These are phyloP conservation scores for Bufo gargarizans DNA, from an alignment of 2,113 vertebrate species.

Conservation along the genomic window DNA sequence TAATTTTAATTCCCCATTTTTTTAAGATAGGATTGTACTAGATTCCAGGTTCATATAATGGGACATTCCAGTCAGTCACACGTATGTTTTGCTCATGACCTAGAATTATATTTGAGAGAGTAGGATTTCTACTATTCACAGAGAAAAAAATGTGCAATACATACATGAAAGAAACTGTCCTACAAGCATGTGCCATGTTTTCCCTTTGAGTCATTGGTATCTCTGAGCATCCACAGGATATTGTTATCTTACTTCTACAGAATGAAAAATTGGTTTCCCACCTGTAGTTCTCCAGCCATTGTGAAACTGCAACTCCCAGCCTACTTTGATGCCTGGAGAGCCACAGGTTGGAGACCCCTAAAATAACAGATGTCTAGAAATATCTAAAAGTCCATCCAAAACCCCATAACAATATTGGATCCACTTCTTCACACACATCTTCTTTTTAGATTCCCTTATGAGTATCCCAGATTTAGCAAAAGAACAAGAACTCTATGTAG, in stretches of 20 bases:
- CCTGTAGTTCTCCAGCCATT: neutral
- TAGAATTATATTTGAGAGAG: neutral
- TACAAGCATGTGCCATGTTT: neutral
- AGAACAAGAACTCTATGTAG: neutral
- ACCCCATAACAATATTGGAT: neutral
- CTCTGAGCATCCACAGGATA: neutral
- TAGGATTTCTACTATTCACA: neutral
- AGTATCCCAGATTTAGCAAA: neutral
- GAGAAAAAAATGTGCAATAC: neutral
- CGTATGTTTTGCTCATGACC: neutral
- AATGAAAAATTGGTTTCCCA: neutral
- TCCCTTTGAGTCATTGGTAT: no score
- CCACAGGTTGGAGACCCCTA: neutral
- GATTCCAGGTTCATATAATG: neutral
- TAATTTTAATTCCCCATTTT: neutral
- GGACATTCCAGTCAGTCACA: neutral
- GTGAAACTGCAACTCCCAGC: neutral
- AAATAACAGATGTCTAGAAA: neutral
- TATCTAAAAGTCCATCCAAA: neutral
- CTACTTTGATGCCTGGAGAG: neutral
- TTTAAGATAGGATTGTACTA: neutral
- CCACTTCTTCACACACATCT: neutral
- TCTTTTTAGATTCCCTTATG: neutral
- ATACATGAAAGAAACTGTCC: neutral
- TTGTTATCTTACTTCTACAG: neutral